Percentiles rank a stretch among this genome's conserved stretches.
Conservation (phyloP, 2,888 invertebrate genomes). For the Rugalucina vietnamica region DNA sequence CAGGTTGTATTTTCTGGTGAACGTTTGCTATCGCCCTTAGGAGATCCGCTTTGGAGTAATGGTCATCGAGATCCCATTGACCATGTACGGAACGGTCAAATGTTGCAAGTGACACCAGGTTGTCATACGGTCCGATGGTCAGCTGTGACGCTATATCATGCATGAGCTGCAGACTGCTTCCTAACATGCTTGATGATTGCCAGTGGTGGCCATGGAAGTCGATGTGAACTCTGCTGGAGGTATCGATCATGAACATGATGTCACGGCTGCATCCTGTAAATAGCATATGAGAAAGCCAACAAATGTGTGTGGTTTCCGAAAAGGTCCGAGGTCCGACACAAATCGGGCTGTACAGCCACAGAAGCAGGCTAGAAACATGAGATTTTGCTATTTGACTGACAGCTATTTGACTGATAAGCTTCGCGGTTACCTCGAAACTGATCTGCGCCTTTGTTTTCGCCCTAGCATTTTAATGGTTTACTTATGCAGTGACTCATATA, state of each 20-base stretch:
- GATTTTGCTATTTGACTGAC: too few species aligned
- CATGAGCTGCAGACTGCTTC: background rate
- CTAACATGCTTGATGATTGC: background rate
- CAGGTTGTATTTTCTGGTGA: background rate
- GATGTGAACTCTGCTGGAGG: background rate
- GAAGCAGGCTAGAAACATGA: background rate
- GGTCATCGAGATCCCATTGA: constrained; percentile 10
- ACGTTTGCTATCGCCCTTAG: background rate
- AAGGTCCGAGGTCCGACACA: background rate
- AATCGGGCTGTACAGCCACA: background rate
- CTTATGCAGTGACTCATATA: too few species aligned
- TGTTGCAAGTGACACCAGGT: constrained; percentile 8
- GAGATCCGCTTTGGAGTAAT: background rate
- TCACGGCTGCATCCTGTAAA: constrained; percentile 15
- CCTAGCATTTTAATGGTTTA: too few species aligned
- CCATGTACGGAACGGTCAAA: background rate
- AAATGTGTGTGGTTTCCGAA: background rate
- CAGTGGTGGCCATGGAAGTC: too few species aligned
- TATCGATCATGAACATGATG: constrained; percentile 16
- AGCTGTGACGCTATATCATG: constrained; percentile 13
- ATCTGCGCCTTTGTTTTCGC: too few species aligned
- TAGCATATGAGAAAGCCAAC: background rate
- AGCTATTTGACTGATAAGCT: too few species aligned
- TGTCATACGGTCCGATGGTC: constrained; percentile 12
- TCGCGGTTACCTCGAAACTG: too few species aligned